A percentile compares a stretch with the other conserved stretches of the same genome.
Conservation (phyloP, 2,113 vertebrate species). For the Muntiacus muntjak region DNA sequence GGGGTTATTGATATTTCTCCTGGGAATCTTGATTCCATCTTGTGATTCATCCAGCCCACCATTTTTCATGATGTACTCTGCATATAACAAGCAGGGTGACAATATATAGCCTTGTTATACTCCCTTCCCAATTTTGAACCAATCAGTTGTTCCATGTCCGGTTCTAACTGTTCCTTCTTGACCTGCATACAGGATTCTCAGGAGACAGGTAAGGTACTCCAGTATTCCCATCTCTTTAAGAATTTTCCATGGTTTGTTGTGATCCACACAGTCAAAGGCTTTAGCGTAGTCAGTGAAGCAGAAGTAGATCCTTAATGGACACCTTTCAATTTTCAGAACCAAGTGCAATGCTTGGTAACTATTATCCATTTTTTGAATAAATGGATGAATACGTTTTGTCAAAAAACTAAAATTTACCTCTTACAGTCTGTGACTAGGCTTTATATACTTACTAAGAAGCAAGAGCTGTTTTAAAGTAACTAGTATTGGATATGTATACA, state of each 20-base stretch:
- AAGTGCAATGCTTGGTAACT: neutral
- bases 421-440: neutral
- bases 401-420: neutral
- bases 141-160: neutral
- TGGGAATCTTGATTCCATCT: neutral
- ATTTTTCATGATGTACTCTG: neutral
- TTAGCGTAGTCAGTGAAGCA: neutral
- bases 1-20: neutral
- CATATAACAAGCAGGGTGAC: neutral
- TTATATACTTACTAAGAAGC: neutral
- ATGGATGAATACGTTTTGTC: neutral
- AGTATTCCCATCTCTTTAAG: neutral
- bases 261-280: neutral
- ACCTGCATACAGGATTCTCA: neutral
- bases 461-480: neutral
- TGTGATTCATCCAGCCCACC: neutral
- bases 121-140: neutral
- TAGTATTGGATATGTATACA: neutral
- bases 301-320: neutral
- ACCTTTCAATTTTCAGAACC: neutral
- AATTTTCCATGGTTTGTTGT: neutral
- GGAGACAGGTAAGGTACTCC: neutral
- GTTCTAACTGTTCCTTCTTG: neutral
- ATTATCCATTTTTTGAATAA: constrained; percentile 2
- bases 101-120: neutral